These are phyloP conservation scores for Pomacea canaliculata DNA, from an alignment of 2,888 invertebrate species.

Conservation along the genomic window DNA sequence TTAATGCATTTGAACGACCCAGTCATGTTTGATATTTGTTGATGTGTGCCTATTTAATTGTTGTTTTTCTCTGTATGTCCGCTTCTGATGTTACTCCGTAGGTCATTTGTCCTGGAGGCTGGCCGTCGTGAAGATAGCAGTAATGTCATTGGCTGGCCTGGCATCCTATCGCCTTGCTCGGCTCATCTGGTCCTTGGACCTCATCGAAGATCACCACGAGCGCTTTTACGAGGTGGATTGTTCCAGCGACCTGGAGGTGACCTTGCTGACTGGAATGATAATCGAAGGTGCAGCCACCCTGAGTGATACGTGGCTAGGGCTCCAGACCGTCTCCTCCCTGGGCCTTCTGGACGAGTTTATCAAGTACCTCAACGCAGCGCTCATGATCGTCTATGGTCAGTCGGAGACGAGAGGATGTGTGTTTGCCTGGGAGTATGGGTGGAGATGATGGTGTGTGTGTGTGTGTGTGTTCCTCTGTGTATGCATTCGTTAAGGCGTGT, in stretches of 20 bases:
- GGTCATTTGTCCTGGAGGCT: conserved; percentile 35
- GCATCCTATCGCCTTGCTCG: conserved; percentile 58
- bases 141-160: conserved; percentile 54
- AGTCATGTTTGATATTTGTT: no score
- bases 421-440: not conserved
- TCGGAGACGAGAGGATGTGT: not conserved
- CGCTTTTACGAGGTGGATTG: conserved; percentile 54
- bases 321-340: conserved; percentile 47
- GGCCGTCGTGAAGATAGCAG: conserved; percentile 43
- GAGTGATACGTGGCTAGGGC: conserved; percentile 56
- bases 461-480: not conserved
- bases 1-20: no score
- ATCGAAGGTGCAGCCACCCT: conserved; percentile 56
- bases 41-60: no score
- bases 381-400: conserved; percentile 61
- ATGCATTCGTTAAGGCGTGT: not conserved
- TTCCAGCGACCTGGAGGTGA: conserved; percentile 55
- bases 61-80: no score
- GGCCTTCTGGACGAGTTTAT: conserved; percentile 52
- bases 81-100: not conserved
- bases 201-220: conserved; percentile 60
- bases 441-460: not conserved
- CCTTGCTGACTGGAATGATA: conserved; percentile 48
- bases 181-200: conserved; percentile 58
- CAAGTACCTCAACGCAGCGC: conserved; percentile 51